These are phyloP conservation scores for Orius insidiosus DNA, from an alignment of 1,140 invertebrate species.

Conservation along the genomic window DNA sequence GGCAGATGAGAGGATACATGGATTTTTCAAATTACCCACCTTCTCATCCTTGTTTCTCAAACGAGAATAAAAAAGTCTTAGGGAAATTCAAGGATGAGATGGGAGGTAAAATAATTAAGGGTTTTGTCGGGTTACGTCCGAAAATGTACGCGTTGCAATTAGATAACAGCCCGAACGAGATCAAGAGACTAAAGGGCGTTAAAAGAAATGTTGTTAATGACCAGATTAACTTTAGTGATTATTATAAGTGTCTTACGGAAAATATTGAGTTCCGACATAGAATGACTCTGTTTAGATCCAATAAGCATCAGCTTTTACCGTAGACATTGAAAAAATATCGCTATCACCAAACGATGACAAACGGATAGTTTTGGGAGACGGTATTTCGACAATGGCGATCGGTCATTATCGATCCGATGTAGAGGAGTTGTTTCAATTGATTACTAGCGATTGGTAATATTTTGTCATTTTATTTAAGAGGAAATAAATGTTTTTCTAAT, in stretches of 20 bases:
- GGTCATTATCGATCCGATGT: slow-evolving; percentile 3
- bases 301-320: slow-evolving; percentile 15
- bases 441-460: too few relatives aligned
- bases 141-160: slow-evolving; percentile 27
- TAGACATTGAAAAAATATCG: slow-evolving; percentile 11
- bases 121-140: slow-evolving; percentile 26
- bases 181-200: slow-evolving; percentile 21
- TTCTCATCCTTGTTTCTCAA: slow-evolving; percentile 13
- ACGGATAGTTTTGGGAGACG: slow-evolving; percentile 7
- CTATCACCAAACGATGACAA: slow-evolving; percentile 15
- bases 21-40: slow-evolving; percentile 18
- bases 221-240: slow-evolving; percentile 11
- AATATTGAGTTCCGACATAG: slow-evolving; percentile 9
- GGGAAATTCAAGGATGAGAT: slow-evolving; percentile 34
- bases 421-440: too few relatives aligned
- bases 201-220: slow-evolving; percentile 18
- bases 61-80: slow-evolving; percentile 27
- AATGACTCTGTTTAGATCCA: slow-evolving; percentile 11
- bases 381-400: slow-evolving; percentile 12
- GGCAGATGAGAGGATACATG: slow-evolving; percentile 1
- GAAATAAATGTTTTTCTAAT: too few relatives aligned
- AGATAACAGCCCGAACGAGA: slow-evolving; percentile 15
- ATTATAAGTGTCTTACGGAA: slow-evolving; percentile 11
- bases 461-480: too few relatives aligned
- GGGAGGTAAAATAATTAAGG: slow-evolving; percentile 23